These are phyloP conservation scores for Pyxicephalus adspersus DNA, from an alignment of 2,113 vertebrate genomes.

Conservation along the genomic window DNA sequence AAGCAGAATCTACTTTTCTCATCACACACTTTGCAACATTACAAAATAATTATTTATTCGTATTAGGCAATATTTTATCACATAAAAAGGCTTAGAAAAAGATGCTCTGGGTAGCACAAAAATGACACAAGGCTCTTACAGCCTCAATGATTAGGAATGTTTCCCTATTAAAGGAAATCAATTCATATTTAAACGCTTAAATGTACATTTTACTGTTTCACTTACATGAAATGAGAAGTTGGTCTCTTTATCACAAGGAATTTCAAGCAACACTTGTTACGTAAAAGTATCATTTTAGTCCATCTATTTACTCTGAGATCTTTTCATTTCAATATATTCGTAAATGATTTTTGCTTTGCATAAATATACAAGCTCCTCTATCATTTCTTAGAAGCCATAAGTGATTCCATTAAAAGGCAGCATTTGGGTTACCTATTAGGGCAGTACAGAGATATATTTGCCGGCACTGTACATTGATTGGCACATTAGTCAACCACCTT, in stretches of 20 bases:
- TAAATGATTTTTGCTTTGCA: constrained; percentile 38
- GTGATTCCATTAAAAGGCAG: constrained; percentile 29
- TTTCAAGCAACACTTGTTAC: constrained; percentile 24
- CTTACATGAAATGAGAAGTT: constrained; percentile 36
- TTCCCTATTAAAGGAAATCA: constrained; percentile 45
- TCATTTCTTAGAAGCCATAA: constrained; percentile 34
- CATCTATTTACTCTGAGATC: constrained; percentile 23
- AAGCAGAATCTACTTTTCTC: background rate
- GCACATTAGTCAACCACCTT: constrained; percentile 43
- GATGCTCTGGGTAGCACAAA: background rate
- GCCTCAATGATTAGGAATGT: background rate
- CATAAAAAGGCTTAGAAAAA: background rate
- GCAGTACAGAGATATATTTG: constrained; percentile 24
- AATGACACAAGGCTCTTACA: background rate
- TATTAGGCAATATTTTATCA: background rate
- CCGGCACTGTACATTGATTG: constrained; percentile 53
- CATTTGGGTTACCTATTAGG: constrained; percentile 44
- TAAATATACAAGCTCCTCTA: constrained; percentile 38
- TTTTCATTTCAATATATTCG: constrained; percentile 36
- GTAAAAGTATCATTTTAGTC: background rate
- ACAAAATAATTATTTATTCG: background rate
- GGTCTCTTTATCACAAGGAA: background rate
- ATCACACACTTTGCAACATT: background rate
- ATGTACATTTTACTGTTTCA: constrained; percentile 15
- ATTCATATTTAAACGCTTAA: constrained; percentile 31